Evolutionary conservation across 2,113 vertebrate genomes (phyloP).

Genomic region (Odontesthes bonariensis): DNA sequence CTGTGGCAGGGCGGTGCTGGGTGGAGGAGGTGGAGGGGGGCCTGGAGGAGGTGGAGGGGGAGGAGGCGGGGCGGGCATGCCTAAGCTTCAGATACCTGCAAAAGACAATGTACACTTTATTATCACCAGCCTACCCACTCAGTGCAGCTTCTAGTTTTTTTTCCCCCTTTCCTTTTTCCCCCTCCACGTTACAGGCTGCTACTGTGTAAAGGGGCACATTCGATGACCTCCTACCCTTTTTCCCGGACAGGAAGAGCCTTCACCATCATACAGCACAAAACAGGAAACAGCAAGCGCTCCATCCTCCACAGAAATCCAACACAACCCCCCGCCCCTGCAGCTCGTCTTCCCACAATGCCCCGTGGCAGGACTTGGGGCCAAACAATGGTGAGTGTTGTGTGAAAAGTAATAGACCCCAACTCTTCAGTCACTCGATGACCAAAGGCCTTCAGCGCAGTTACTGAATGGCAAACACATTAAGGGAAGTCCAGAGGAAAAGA

Average conservation of each 20-base stretch:
- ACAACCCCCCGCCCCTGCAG: slow-evolving; percentile 23
- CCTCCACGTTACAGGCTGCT: background rate
- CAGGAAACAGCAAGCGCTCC: slow-evolving; percentile 73
- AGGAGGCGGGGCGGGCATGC: slow-evolving; percentile 71
- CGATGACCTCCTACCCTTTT: slow-evolving; percentile 40
- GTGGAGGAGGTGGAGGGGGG: slow-evolving; percentile 59
- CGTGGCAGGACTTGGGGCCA: slow-evolving; percentile 37
- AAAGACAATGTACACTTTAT: slow-evolving; percentile 20
- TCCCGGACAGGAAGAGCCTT: slow-evolving; percentile 65
- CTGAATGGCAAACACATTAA: slow-evolving; percentile 40
- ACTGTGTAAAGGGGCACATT: slow-evolving; percentile 27
- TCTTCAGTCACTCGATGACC: slow-evolving; percentile 32
- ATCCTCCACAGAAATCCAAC: slow-evolving; percentile 70
- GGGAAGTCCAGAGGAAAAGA: slow-evolving; percentile 51
- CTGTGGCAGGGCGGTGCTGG: slow-evolving; percentile 63
- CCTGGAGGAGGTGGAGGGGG: slow-evolving; percentile 58
- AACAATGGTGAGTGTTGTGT: slow-evolving; percentile 79
- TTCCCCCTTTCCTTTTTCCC: background rate
- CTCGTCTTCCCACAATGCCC: slow-evolving; percentile 67
- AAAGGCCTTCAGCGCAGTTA: slow-evolving; percentile 30
- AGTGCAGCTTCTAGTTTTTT: background rate
- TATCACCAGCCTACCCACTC: background rate
- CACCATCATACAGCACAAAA: slow-evolving; percentile 55
- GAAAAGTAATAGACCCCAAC: slow-evolving; percentile 60
- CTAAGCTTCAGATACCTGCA: slow-evolving; percentile 57